Percentiles rank a stretch among this genome's conserved stretches.
Conservation (phyloP, 2,888 invertebrate species). For the Anarsia innoxiella region DNA sequence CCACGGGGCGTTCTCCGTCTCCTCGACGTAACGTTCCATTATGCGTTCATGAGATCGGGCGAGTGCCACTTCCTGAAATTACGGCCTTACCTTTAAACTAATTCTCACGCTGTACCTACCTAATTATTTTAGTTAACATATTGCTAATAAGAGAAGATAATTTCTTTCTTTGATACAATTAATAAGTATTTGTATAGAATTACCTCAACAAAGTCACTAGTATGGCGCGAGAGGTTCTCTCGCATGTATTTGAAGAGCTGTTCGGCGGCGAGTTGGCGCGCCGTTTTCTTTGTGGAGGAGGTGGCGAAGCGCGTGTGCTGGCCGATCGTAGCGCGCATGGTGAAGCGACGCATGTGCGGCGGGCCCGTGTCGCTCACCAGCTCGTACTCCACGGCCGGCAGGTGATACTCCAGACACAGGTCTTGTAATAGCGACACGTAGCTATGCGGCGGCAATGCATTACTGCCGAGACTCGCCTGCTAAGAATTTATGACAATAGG, state of each 20-base stretch:
- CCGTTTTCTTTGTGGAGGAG: slow-evolving; percentile 78
- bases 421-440: slow-evolving; percentile 59
- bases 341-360: slow-evolving; percentile 79
- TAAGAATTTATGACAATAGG: no score
- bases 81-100: no score
- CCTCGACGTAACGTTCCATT: slow-evolving; percentile 42
- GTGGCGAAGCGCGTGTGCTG: slow-evolving; percentile 70
- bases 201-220: slow-evolving; percentile 56
- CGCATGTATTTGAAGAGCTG: slow-evolving; percentile 50
- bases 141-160: no score
- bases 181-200: no score
- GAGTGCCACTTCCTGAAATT: slow-evolving; percentile 49
- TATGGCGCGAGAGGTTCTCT: slow-evolving; percentile 15
- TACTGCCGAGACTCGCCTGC: no score
- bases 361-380: slow-evolving; percentile 79
- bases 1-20: slow-evolving; percentile 23
- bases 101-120: no score
- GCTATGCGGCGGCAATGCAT: no score
- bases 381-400: slow-evolving; percentile 69
- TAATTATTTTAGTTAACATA: no score
- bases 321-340: slow-evolving; percentile 71
- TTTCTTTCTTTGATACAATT: no score
- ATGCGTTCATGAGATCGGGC: slow-evolving; percentile 46
- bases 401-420: slow-evolving; percentile 60
- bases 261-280: slow-evolving; percentile 77